phyloP scores from a whole-genome alignment of 1,140 invertebrate genomes.

The Agrilus planipennis region DNA sequence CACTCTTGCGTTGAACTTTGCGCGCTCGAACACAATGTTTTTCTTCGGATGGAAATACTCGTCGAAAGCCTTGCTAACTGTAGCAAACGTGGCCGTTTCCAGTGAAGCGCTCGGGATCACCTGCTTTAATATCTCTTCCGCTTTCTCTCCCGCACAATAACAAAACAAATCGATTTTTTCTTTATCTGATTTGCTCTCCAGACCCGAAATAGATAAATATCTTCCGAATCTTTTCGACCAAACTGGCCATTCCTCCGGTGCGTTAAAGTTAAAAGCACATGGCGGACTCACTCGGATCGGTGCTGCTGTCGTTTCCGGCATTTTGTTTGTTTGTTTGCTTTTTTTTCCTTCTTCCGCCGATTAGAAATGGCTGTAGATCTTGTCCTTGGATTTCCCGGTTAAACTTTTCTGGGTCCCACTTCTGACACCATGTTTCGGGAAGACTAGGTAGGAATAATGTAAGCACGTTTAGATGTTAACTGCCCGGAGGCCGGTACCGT shows the following conservation, averaged over 20 bases:
- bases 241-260: slow-evolving; percentile 3
- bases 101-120: slow-evolving; percentile 12
- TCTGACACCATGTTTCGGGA: too few relatives aligned
- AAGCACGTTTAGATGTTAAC: too few relatives aligned
- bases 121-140: too few relatives aligned
- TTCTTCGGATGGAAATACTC: slow-evolving; percentile 28
- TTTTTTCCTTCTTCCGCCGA: too few relatives aligned
- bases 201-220: slow-evolving; percentile 17
- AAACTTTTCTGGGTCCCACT: too few relatives aligned
- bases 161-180: slow-evolving; percentile 21
- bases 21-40: slow-evolving; percentile 30
- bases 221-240: slow-evolving; percentile 23
- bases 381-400: too few relatives aligned
- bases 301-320: too few relatives aligned
- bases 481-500: too few relatives aligned
- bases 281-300: too few relatives aligned
- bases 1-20: slow-evolving; percentile 27
- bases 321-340: too few relatives aligned
- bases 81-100: slow-evolving; percentile 9
- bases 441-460: too few relatives aligned
- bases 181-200: slow-evolving; percentile 12
- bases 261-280: not conserved
- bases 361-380: too few relatives aligned
- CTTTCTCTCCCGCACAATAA: slow-evolving; percentile 23
- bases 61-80: slow-evolving; percentile 19